These are phyloP conservation scores for Ptychodera flava DNA, from an alignment of 35 echinoderm and acorn worm genomes.

Conservation along the genomic window DNA sequence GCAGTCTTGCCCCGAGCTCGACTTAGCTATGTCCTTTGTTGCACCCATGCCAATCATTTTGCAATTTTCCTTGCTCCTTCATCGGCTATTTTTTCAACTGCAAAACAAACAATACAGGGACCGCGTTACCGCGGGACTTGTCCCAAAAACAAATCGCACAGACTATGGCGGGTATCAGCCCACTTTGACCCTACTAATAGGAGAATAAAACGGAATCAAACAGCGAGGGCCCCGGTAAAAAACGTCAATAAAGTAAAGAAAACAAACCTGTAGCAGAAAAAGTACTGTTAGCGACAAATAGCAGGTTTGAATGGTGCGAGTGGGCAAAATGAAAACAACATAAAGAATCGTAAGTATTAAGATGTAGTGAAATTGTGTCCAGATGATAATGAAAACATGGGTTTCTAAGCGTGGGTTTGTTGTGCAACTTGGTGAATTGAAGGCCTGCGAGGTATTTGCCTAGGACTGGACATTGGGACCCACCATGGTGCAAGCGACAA, in stretches of 20 bases:
- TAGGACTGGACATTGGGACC: too few relatives aligned
- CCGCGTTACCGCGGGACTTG: background rate
- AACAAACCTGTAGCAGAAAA: constrained; percentile 1
- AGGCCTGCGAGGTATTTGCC: background rate
- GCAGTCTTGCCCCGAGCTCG: background rate
- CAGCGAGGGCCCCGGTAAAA: background rate
- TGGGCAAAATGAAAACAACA: background rate
- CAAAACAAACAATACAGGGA: background rate
- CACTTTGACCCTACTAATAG: background rate
- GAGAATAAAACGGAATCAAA: background rate
- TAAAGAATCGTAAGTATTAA: background rate
- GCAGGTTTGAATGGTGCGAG: background rate
- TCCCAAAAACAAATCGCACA: background rate
- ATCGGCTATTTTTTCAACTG: background rate
- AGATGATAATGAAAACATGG: background rate
- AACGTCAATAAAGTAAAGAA: background rate
- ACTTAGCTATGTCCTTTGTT: background rate
- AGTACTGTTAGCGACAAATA: too few relatives aligned
- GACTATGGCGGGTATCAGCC: background rate
- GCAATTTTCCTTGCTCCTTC: background rate
- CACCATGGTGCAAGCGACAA: background rate
- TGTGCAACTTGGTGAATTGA: background rate
- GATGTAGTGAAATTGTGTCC: background rate
- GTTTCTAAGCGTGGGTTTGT: background rate
- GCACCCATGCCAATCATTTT: background rate